Conservation (phyloP, 2,888 invertebrate species). For the Drosophila prostipennis region DNA sequence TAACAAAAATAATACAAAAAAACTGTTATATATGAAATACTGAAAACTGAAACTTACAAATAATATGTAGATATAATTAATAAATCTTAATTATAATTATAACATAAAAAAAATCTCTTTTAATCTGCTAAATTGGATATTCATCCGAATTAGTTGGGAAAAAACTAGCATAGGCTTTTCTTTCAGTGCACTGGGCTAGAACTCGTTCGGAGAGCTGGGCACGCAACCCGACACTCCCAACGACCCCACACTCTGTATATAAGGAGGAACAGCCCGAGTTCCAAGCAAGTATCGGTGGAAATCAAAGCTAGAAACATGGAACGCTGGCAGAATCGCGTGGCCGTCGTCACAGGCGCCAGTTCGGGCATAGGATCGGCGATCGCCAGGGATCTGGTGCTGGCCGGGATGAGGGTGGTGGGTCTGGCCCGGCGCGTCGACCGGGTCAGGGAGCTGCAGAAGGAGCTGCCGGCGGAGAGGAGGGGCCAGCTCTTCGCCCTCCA, state of each 20-base stretch:
- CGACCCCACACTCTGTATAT: conserved; percentile 6
- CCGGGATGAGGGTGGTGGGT: conserved; percentile 86
- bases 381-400: conserved; percentile 83
- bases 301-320: conserved; percentile 83
- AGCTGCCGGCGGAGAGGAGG: conserved; percentile 63
- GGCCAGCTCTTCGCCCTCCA: conserved; percentile 61
- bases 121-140: not conserved
- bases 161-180: not conserved
- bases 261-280: not conserved
- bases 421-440: conserved; percentile 85
- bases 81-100: no score
- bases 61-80: no score
- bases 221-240: conserved; percentile 20
- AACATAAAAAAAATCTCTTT: no score
- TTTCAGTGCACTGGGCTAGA: conserved; percentile 1
- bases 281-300: conserved; percentile 6
- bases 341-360: conserved; percentile 88
- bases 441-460: conserved; percentile 82
- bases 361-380: conserved; percentile 87
- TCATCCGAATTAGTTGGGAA: not conserved
- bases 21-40: no score
- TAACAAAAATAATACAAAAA: no score
- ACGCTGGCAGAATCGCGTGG: conserved; percentile 87
- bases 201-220: conserved; percentile 13
- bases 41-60: no score